Evolutionary conservation across 2,888 invertebrate genomes (phyloP), one percentile per base, ranked within the genome.

Genomic region (Chaetogeoica ovagalla): DNA sequence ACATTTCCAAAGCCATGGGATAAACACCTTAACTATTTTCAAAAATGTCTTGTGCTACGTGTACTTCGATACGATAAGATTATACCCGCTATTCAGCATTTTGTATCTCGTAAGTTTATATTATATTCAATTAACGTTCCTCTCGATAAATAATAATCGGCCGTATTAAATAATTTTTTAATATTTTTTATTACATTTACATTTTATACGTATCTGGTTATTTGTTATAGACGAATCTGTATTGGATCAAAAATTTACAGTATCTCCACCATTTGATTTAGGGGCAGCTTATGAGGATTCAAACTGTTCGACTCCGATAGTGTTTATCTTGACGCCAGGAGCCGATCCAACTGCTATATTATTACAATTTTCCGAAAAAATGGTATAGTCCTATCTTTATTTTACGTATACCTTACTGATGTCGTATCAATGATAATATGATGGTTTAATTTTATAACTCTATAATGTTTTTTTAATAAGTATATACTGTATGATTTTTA

Each of bases 11-110:
- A 86, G 0, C 92, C 92, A 0, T 97, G 92, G 91, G 84, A 91
- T 21, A 86, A 85, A 0, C 89, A 90, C 39, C 86, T 94, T 7
- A 87, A 87, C 43, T 83, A 87, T 1, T 94, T 97, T 86, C 91
- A 96, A 88, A 92, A 90, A 87, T 86, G 97, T 84, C 86, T 94
- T 83, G 87, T 97, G 4, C 86, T 97, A 9, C 89, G 96, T 73
- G 94, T 94, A 83, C 89, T 97, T 84, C 89, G 97, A 63, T 91
- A 93, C 30, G 97, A 97, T 86, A 97, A 96, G 89, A 90, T 96
- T 86, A 91, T 93, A 76, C 92, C 92, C 19, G 94, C 90, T 43
- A 91, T 93, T 76, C 92, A 91, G 86, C 87, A 89, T 82, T 93
- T 92, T 85, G 91, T 94, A 0, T 86, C 89, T 89, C 19, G 88